These are phyloP conservation scores for Solenopsis fugax DNA, from an alignment of 1,140 invertebrate species.

Conservation along the genomic window DNA sequence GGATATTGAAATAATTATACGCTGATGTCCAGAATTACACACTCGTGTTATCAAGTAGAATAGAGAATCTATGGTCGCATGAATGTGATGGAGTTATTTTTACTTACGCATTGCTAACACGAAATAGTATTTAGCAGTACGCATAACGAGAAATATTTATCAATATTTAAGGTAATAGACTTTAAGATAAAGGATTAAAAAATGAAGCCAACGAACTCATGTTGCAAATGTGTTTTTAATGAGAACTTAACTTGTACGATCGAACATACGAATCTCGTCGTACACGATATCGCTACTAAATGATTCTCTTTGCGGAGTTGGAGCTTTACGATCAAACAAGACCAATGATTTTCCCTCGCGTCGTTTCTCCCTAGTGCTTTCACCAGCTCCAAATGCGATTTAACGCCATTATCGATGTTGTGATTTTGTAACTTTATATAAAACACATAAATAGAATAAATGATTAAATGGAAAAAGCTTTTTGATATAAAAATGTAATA, in stretches of 20 bases:
- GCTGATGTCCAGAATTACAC: background rate
- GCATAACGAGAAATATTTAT: background rate
- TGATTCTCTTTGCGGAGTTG: constrained; percentile 70
- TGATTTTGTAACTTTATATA: background rate
- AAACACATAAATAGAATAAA: background rate
- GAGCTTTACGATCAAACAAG: constrained; percentile 71
- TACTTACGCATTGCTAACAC: background rate
- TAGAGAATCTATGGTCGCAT: background rate
- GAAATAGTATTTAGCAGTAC: constrained; percentile 16
- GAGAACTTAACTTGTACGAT: constrained; percentile 68
- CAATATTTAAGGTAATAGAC: background rate
- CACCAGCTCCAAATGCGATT: constrained; percentile 32
- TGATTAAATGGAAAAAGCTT: background rate
- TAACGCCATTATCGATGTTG: constrained; percentile 31
- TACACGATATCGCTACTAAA: constrained; percentile 63
- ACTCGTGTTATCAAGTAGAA: background rate
- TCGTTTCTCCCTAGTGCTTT: constrained; percentile 45
- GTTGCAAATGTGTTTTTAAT: constrained; percentile 64
- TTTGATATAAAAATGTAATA: background rate
- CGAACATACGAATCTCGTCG: constrained; percentile 38
- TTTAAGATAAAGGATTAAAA: constrained; percentile 34
- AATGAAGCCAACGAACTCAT: constrained; percentile 17
- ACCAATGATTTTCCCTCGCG: constrained; percentile 39
- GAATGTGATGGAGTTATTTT: background rate
- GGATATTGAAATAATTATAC: background rate